Conservation (phyloP, 2,888 invertebrate species). For the Orgyia antiqua region DNA sequence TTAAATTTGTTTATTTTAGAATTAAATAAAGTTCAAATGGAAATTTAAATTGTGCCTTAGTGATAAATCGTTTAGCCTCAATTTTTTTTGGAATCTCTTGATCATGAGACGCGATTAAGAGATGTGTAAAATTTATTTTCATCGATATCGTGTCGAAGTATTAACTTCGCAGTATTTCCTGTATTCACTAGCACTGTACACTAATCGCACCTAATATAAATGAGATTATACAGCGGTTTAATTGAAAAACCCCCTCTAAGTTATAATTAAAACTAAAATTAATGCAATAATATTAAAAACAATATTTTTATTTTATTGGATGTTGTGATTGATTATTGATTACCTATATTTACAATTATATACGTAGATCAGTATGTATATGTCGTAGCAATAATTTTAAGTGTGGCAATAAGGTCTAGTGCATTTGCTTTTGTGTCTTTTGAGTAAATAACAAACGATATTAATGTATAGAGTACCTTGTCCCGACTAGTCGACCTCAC, state of each 20-base stretch:
- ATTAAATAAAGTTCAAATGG: constrained; percentile 71
- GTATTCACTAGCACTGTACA: constrained; percentile 53
- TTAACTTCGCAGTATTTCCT: constrained; percentile 38
- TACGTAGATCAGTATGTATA: constrained; percentile 61
- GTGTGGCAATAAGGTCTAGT: constrained; percentile 74
- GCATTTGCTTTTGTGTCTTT: constrained; percentile 68
- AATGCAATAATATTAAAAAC: constrained; percentile 64
- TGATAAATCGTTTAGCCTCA: constrained; percentile 58
- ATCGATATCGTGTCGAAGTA: constrained; percentile 30
- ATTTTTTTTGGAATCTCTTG: constrained; percentile 53
- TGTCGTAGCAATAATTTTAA: constrained; percentile 75
- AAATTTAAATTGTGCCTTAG: constrained; percentile 77
- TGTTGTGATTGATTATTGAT: constrained; percentile 72
- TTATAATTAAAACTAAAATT: constrained; percentile 48
- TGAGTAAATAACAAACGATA: constrained; percentile 44
- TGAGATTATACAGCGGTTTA: constrained; percentile 36
- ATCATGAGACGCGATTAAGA: constrained; percentile 30
- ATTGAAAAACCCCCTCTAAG: constrained; percentile 48
- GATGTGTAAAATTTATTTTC: constrained; percentile 27
- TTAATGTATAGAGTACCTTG: constrained; percentile 39
- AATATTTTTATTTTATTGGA: constrained; percentile 68
- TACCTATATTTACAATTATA: constrained; percentile 66
- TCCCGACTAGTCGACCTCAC: constrained; percentile 34
- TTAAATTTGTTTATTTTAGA: constrained; percentile 65
- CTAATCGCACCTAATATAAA: constrained; percentile 42